Conservation (phyloP, 2,888 invertebrate genomes). For the Ochlodes sylvanus region DNA sequence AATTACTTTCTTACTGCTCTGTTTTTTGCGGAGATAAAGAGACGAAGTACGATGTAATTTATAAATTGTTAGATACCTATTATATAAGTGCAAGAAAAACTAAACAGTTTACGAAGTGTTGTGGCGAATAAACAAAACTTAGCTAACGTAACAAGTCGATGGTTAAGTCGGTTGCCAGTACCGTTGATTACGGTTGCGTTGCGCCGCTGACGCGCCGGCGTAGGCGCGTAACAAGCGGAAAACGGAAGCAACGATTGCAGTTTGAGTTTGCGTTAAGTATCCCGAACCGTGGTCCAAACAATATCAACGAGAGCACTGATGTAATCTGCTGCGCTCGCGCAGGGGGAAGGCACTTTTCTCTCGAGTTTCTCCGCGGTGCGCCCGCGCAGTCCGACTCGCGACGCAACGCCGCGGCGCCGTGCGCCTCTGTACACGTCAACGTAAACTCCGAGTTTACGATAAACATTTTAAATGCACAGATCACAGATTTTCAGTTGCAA, state of each 20-base stretch:
- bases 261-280: constrained; percentile 29
- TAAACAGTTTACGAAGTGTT: constrained; percentile 6
- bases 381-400: constrained; percentile 66
- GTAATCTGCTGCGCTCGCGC: constrained; percentile 67
- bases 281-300: constrained; percentile 49
- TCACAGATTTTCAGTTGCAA: constrained; percentile 22
- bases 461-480: constrained; percentile 19
- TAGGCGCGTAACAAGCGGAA: constrained; percentile 48
- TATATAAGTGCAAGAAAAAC: constrained; percentile 10
- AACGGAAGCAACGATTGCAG: constrained; percentile 58
- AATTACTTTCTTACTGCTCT: background rate
- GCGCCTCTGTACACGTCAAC: constrained; percentile 52
- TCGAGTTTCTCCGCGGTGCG: constrained; percentile 71
- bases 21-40: constrained; percentile 2
- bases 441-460: constrained; percentile 9
- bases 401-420: constrained; percentile 58
- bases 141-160: constrained; percentile 25
- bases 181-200: constrained; percentile 19
- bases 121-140: constrained; percentile 24
- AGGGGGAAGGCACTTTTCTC: constrained; percentile 76
- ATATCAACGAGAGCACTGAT: constrained; percentile 68
- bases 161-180: constrained; percentile 15
- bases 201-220: constrained; percentile 26
- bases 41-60: background rate
- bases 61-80: constrained; percentile 1